Percentiles rank a stretch among this genome's conserved stretches.
Conservation (phyloP, 2,888 invertebrate genomes). For the Epicampocera succincta region DNA sequence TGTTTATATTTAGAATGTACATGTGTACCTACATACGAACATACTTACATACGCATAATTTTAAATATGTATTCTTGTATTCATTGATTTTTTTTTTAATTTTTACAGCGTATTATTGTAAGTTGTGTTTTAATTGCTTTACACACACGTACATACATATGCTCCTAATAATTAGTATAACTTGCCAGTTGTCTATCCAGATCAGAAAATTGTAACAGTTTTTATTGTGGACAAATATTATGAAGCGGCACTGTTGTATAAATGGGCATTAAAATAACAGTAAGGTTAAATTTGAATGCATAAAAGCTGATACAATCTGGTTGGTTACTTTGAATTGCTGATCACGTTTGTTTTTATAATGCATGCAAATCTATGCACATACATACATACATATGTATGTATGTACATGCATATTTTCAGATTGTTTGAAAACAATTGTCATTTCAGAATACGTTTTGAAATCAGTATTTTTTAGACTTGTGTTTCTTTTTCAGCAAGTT, state of each 20-base stretch:
- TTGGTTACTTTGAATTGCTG: slow-evolving; percentile 40
- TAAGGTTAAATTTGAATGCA: slow-evolving; percentile 24
- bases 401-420: too few species aligned
- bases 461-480: not conserved
- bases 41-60: too few species aligned
- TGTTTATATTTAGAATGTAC: too few species aligned
- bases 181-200: not conserved
- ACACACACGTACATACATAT: too few species aligned
- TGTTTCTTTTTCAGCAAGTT: not conserved
- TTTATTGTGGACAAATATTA: slow-evolving; percentile 1
- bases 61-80: too few species aligned
- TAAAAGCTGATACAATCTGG: slow-evolving; percentile 8
- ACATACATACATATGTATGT: too few species aligned
- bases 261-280: not conserved
- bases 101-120: too few species aligned
- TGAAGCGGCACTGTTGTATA: slow-evolving; percentile 31
- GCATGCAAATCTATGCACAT: not conserved
- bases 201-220: slow-evolving; percentile 6
- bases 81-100: too few species aligned
- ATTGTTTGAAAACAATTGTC: too few species aligned
- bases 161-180: too few species aligned
- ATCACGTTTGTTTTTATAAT: slow-evolving; percentile 26
- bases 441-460: not conserved
- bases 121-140: too few species aligned
- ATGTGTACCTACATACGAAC: too few species aligned